These are phyloP conservation scores for Silurus glanis DNA, from an alignment of 2,113 vertebrate species.

Conservation along the genomic window DNA sequence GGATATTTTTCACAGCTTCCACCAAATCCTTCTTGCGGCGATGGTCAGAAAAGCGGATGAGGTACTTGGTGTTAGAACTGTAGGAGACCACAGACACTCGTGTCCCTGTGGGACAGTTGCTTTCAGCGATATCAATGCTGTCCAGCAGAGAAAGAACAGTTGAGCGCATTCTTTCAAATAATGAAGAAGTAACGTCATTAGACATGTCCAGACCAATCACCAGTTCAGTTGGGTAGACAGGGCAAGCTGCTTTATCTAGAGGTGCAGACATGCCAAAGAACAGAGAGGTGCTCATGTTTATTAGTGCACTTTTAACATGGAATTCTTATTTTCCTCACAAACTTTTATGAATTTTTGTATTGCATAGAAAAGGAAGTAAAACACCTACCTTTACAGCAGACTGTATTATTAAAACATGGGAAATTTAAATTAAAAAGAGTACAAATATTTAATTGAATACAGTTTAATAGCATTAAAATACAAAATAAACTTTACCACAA, in stretches of 20 bases:
- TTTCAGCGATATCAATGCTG: slow-evolving; percentile 73
- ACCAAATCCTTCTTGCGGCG: slow-evolving; percentile 66
- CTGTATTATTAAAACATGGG: slow-evolving; percentile 16
- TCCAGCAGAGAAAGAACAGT: slow-evolving; percentile 73
- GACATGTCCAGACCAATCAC: slow-evolving; percentile 87
- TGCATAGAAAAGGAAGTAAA: background rate
- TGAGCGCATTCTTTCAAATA: slow-evolving; percentile 80
- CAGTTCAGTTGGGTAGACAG: slow-evolving; percentile 81
- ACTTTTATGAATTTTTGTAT: too few relatives aligned
- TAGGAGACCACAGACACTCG: slow-evolving; percentile 80
- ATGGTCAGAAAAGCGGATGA: slow-evolving; percentile 83
- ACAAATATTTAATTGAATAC: background rate
- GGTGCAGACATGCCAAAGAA: background rate
- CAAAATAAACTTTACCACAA: slow-evolving; percentile 75
- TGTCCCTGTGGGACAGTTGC: slow-evolving; percentile 81
- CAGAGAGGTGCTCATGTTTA: slow-evolving; percentile 17
- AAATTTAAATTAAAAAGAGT: background rate
- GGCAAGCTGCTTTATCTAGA: slow-evolving; percentile 65
- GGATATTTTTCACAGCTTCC: slow-evolving; percentile 69
- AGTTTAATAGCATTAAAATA: background rate
- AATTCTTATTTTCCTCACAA: background rate
- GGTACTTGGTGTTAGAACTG: slow-evolving; percentile 69
- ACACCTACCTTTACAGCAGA: slow-evolving; percentile 47
- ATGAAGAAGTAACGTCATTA: slow-evolving; percentile 62
- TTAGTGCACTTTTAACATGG: background rate